phyloP scores from a whole-genome alignment of 1,140 invertebrate genomes.

The Drosophila ananassae region DNA sequence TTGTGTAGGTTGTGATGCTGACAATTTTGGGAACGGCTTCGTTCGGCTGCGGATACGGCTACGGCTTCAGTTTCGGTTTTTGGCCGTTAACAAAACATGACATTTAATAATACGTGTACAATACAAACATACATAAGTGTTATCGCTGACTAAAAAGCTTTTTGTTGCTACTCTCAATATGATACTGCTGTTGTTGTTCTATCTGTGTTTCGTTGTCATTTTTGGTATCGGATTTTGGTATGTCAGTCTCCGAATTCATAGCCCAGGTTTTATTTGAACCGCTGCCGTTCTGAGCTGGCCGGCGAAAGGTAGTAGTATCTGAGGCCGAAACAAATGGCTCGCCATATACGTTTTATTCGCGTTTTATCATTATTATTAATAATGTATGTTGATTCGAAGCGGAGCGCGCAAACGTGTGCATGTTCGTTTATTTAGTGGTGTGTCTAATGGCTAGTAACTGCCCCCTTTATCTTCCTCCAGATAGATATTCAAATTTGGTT shows the following conservation, averaged over 20 bases:
- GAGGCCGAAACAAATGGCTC: conserved; percentile 68
- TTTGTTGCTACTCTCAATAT: conserved; percentile 71
- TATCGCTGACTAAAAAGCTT: conserved; percentile 81
- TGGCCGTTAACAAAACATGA: conserved; percentile 80
- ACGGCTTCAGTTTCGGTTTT: conserved; percentile 38
- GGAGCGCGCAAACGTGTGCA: conserved; percentile 55
- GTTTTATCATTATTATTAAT: conserved; percentile 76
- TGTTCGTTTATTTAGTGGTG: conserved; percentile 37
- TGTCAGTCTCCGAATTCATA: conserved; percentile 51
- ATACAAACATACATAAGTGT: conserved; percentile 77
- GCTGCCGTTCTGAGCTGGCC: conserved; percentile 43
- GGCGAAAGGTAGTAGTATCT: conserved; percentile 31
- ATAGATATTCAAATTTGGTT: conserved; percentile 70
- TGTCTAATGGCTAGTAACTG: conserved; percentile 74
- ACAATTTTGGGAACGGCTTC: conserved; percentile 77
- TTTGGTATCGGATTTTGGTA: conserved; percentile 52
- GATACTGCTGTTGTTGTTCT: conserved; percentile 22
- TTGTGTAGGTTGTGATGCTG: conserved; percentile 66
- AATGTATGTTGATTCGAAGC: conserved; percentile 67
- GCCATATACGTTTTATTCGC: conserved; percentile 55
- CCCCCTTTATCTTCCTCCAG: conserved; percentile 50
- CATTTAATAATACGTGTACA: conserved; percentile 81
- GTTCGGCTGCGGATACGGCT: conserved; percentile 27
- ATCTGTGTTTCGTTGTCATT: conserved; percentile 71
- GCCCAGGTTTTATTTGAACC: conserved; percentile 16